Percentiles rank a stretch among this genome's conserved stretches.
These are phyloP conservation scores for Chironomus riparius DNA, from an alignment of 2,888 invertebrate species.

Conservation along the genomic window DNA sequence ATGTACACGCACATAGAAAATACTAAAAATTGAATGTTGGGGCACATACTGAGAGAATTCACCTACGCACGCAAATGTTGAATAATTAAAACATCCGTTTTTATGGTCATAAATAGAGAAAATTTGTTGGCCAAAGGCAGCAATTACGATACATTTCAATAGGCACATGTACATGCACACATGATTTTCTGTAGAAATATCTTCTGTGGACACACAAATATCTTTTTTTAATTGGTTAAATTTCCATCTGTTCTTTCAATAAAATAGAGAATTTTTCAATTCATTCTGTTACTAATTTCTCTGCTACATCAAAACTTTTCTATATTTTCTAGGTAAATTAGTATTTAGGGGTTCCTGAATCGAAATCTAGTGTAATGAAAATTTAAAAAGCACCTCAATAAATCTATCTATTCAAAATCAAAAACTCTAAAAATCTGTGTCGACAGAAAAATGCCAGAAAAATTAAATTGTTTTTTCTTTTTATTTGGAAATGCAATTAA, in stretches of 20 bases:
- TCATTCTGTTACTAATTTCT: not conserved
- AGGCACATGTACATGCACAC: conserved; percentile 1
- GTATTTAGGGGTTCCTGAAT: no score
- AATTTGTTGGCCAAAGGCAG: not conserved
- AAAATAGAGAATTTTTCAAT: not conserved
- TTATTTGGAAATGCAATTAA: conserved; percentile 9
- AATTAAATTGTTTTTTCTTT: no score
- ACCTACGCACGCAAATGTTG: conserved; percentile 18
- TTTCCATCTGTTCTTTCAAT: conserved; percentile 16
- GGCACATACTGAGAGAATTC: not conserved
- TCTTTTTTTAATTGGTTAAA: conserved; percentile 22
- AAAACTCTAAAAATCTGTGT: no score
- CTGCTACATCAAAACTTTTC: no score
- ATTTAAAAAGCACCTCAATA: no score
- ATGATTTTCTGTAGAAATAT: not conserved
- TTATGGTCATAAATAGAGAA: not conserved
- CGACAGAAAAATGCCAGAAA: no score
- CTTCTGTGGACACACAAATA: conserved; percentile 3
- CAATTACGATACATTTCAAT: conserved; percentile 15
- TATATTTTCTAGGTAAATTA: no score
- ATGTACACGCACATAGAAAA: no score
- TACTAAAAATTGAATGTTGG: no score
- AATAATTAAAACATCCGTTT: conserved; percentile 25
- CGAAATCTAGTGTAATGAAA: no score
- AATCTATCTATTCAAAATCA: no score